Percentiles rank a stretch among this genome's conserved stretches.
phyloP scores from a whole-genome alignment of 2,113 vertebrate species.

The Sporophila hypoxantha region DNA sequence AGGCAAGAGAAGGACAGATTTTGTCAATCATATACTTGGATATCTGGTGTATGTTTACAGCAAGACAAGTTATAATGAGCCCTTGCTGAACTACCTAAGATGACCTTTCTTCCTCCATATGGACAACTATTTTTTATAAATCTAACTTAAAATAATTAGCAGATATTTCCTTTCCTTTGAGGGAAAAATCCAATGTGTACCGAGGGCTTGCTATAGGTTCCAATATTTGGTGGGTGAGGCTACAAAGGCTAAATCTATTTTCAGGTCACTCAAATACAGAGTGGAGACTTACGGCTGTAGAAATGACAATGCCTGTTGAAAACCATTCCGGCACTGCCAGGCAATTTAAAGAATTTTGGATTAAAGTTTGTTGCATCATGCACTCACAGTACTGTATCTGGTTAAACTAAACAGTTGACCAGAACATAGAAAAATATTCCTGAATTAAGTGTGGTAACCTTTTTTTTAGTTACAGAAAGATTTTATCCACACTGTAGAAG shows the following conservation, averaged over 20 bases:
- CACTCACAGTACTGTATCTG: neutral
- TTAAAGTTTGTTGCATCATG: neutral
- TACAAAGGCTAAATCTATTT: neutral
- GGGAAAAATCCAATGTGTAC: neutral
- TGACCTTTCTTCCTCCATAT: neutral
- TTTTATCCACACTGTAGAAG: neutral
- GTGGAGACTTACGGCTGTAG: neutral
- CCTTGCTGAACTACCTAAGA: neutral
- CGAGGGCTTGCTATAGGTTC: neutral
- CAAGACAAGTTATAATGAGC: neutral
- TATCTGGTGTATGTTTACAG: neutral
- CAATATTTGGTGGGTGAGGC: neutral
- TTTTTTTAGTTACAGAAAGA: neutral
- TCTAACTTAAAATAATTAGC: neutral
- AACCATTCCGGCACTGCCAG: neutral
- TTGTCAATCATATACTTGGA: neutral
- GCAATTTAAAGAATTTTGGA: neutral
- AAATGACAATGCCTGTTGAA: neutral
- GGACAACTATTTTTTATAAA: neutral
- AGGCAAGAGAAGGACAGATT: neutral
- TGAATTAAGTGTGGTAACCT: neutral
- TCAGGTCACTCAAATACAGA: neutral
- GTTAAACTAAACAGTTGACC: neutral
- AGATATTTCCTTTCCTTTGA: neutral
- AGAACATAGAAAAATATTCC: neutral